Evolutionary conservation across 2,797 vertebrate species (phyloP), one percentile per base, ranked within the genome.

Genomic region (Molossus molossus): DNA sequence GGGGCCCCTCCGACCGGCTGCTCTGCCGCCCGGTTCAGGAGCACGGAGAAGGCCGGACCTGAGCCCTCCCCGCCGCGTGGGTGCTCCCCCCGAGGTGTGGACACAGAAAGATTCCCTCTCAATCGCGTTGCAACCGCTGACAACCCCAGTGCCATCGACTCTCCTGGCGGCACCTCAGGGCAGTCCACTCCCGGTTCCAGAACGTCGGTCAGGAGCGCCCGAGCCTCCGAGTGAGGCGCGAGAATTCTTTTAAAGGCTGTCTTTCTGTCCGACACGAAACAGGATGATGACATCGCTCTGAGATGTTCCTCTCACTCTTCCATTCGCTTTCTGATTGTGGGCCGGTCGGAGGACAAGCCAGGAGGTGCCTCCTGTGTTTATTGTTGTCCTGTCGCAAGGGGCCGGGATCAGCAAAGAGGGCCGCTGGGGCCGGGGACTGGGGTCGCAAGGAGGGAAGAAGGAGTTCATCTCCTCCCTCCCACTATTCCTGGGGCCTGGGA

Each of bases 391-490:
- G n/a, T 70, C 76, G 9, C 27, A 40, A 29, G n/a, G 21, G 15
- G 3, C 60, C n/a, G n/a, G 55, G 33, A 25, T 9, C 11, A 72
- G 12, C 60, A 10, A 21, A 70, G 27, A 60, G 20, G 29, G 20
- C 13, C 84, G 12, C 45, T 15, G 12, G 0, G 70, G 14, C 9
- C 14, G 1, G 79, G 14, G 12, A 33, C 45, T 21, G 76, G 21
- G 33, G 21, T 5, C 33, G n/a, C 60, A 88, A 67, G 9, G 9
- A 62, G n/a, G 20, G 12, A 77, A 29, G 29, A 48, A 9, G 2
- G 5, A 3, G 21, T 23, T 0, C 1, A 9, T 10, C 8, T 65
- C 37, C 40, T 58, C 17, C 33, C 29, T 48, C 20, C 7, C 0
- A 0, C 1, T 18, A 27, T 33, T 17, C 9, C 40, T 2, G 21